phyloP scores from a whole-genome alignment of 2,113 vertebrate genomes.

The Ellobius talpinus region DNA sequence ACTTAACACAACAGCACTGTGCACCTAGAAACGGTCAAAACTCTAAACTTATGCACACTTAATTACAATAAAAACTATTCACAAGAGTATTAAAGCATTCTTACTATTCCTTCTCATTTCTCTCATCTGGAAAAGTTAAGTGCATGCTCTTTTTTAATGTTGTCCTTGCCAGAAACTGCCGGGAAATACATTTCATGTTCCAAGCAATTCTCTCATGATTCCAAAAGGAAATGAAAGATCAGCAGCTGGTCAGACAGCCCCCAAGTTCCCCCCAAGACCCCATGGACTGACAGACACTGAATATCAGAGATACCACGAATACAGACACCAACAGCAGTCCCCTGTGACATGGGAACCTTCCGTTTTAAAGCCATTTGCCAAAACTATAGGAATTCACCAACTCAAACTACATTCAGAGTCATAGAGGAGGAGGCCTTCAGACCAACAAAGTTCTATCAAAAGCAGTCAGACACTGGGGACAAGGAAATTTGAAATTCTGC shows the following conservation, averaged over 20 bases:
- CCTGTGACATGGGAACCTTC: neutral
- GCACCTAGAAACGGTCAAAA: slow-evolving; percentile 6
- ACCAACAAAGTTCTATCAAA: neutral
- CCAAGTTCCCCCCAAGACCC: neutral
- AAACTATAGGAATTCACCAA: neutral
- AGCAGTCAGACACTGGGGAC: neutral
- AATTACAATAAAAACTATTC: slow-evolving; percentile 28
- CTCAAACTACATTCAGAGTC: neutral
- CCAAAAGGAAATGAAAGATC: slow-evolving; percentile 62
- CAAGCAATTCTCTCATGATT: slow-evolving; percentile 59
- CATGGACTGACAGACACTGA: neutral
- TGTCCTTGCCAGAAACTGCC: slow-evolving; percentile 66
- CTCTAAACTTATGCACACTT: neutral
- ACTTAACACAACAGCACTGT: neutral
- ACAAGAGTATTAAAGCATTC: slow-evolving; percentile 25
- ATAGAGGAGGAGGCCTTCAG: neutral
- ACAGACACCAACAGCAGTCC: neutral
- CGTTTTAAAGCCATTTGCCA: slow-evolving; percentile 17
- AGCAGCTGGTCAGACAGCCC: slow-evolving; percentile 58
- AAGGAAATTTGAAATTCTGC: slow-evolving; percentile 63
- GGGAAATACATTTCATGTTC: slow-evolving; percentile 66
- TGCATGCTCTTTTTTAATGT: slow-evolving; percentile 25
- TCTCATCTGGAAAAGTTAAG: slow-evolving; percentile 56
- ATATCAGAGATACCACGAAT: neutral
- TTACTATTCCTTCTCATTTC: slow-evolving; percentile 50